Base-by-base conservation (phyloP, 2,888 invertebrate species). In the Agrypnus murinus region DNA sequence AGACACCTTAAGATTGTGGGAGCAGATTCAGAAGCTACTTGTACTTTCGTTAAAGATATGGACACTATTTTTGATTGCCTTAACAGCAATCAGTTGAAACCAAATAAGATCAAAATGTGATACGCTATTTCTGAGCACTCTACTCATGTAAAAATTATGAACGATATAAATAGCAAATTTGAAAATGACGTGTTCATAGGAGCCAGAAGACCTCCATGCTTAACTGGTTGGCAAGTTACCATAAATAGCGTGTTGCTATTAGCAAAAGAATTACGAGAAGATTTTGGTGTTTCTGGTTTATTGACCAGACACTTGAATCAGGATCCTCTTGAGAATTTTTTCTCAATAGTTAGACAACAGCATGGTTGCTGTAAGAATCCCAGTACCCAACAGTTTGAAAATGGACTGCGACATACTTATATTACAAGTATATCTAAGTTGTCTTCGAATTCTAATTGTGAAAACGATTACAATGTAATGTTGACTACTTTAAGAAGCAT, bases 1-100 rank as follows among this genome's bases (percentile, higher is more conserved):
- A 62, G 62, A 12, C 53, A 62, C 32, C 17, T 68, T 15, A 32
- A 31, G 3, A 50, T 62, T n/a, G 25, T 62, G 34, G 68, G 36
- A 2, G 9, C 5, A 31, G 14, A 12, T 62, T 19, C 68, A 74
- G 75, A 12, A 14, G 3, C 3, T 1, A 45, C 17, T 8, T n/a
- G 15, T 14, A 15, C 2, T 45, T 45, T 15, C 15, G 45, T 45
- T 0, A 45, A 14, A 2, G 45, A 45, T 45, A 17, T 45, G 12
- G 45, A 45, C 15, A 45, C 2, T 3, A 14, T 45, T n/a, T 45
- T 45, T 1, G 45, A 45, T 15, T 45, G 45, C 45, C 45, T 45
- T 15, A 45, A 45, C 15, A 45, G 17, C 8, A 2, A 2, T 15
- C 3, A 45, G 9, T 17, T 45, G 8, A 15, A 45, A 8, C 7